A percentile compares a stretch with the other conserved stretches of the same genome.
These are phyloP conservation scores for Piaya cayana DNA, from an alignment of 2,113 vertebrate genomes.

Conservation along the genomic window DNA sequence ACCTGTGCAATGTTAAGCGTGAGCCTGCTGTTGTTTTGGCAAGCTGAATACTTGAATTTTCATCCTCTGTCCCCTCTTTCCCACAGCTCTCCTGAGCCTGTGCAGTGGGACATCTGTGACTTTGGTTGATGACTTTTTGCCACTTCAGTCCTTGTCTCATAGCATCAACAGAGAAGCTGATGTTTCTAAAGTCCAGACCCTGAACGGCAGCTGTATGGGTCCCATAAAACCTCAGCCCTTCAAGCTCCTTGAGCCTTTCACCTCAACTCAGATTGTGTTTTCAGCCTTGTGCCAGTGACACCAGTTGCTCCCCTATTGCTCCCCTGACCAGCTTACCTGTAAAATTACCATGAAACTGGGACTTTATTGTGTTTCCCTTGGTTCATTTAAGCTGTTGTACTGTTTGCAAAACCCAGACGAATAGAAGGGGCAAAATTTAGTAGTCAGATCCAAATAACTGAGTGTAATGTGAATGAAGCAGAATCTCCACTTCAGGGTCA, in stretches of 20 bases:
- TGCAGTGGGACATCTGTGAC: not conserved
- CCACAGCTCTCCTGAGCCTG: not conserved
- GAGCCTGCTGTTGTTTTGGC: not conserved
- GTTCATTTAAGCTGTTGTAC: fast-evolving
- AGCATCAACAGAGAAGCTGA: not conserved
- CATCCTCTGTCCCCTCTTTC: not conserved
- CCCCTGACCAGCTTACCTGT: not conserved
- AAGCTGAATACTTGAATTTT: not conserved
- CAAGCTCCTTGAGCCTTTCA: not conserved
- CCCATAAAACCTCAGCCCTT: not conserved
- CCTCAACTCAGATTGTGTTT: not conserved
- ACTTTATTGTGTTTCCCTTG: not conserved
- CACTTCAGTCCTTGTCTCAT: not conserved
- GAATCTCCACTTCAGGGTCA: not conserved
- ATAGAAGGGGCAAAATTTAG: not conserved
- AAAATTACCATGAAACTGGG: not conserved
- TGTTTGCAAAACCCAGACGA: not conserved
- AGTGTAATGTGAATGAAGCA: fast-evolving
- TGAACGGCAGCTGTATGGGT: not conserved
- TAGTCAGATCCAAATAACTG: not conserved
- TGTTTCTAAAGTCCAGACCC: not conserved
- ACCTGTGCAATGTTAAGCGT: not conserved
- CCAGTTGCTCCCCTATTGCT: no score
- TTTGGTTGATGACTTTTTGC: not conserved
- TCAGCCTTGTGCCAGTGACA: not conserved